Evolutionary conservation across 2,888 invertebrate species (phyloP).

Genomic region (Agrochola circellaris): DNA sequence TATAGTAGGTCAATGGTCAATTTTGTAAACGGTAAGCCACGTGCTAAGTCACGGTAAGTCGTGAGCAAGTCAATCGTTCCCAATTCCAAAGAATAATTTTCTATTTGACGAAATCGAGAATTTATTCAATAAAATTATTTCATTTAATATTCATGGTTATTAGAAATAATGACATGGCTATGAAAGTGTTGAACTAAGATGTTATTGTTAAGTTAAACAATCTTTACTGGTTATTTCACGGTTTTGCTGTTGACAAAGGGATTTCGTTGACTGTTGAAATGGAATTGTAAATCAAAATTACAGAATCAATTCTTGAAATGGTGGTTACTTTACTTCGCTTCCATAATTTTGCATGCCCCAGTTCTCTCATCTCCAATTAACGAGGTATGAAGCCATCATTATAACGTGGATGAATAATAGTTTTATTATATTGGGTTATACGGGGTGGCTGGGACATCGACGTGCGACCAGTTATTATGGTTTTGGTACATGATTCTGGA

Average conservation of each 20-base stretch:
- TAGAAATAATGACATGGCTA: conserved; percentile 19
- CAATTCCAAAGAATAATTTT: conserved; percentile 28
- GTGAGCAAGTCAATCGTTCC: conserved; percentile 44
- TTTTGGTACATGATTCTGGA: no score
- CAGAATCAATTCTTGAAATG: conserved; percentile 4
- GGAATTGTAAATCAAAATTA: conserved; percentile 11
- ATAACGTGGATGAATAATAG: no score
- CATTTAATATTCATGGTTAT: conserved; percentile 37
- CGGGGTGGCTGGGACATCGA: no score
- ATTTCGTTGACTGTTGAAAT: conserved; percentile 35
- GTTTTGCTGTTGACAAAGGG: conserved; percentile 39
- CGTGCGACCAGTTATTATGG: no score
- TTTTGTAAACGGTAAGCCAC: conserved; percentile 49
- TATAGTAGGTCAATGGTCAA: conserved; percentile 48
- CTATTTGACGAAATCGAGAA: conserved; percentile 30
- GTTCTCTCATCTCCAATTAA: neutral
- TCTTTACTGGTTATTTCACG: conserved; percentile 46
- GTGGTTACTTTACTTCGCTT: neutral
- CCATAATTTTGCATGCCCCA: neutral
- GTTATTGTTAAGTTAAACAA: conserved; percentile 19
- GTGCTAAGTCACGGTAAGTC: conserved; percentile 47
- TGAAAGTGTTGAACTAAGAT: conserved; percentile 19
- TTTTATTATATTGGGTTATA: no score
- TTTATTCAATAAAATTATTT: conserved; percentile 39
- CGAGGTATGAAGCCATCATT: neutral